Evolutionary conservation across 2,113 vertebrate species (phyloP).

Genomic region (Stigmatopora argus): DNA sequence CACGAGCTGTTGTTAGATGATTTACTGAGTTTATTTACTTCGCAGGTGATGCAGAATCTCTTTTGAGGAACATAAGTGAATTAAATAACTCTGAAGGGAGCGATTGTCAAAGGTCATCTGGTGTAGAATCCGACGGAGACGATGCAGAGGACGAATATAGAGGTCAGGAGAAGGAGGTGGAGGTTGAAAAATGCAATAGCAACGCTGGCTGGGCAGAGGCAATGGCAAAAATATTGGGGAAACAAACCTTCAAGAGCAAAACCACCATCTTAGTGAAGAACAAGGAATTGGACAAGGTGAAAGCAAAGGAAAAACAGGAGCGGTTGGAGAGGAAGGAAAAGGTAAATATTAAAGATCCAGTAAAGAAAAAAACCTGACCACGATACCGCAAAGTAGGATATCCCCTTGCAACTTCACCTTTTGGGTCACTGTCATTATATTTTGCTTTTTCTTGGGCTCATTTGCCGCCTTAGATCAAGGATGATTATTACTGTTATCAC

Average conservation of each 20-base stretch:
- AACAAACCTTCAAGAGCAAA: conserved; percentile 71
- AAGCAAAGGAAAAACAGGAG: conserved; percentile 71
- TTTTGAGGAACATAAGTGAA: conserved; percentile 2
- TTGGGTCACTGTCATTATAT: no score
- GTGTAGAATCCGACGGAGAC: conserved; percentile 10
- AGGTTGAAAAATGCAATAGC: conserved; percentile 32
- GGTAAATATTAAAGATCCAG: conserved; percentile 54
- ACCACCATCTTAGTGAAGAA: conserved; percentile 80
- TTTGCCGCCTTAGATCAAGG: no score
- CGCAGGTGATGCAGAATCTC: conserved; percentile 9
- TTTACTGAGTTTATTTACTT: not conserved
- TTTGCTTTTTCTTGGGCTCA: no score
- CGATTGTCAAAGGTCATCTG: not conserved
- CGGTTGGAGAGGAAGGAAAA: conserved; percentile 74
- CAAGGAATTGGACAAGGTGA: conserved; percentile 78
- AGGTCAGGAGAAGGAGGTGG: not conserved
- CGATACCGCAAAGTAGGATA: no score
- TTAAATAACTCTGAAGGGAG: conserved; percentile 19
- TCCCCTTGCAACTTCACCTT: no score
- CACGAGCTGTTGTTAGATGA: not conserved
- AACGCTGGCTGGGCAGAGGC: conserved; percentile 86
- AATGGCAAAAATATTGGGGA: conserved; percentile 91
- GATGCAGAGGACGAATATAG: conserved; percentile 21
- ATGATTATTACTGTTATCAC: no score
- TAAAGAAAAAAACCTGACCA: not conserved